Evolutionary conservation across 2,888 invertebrate species (phyloP), one percentile per base, ranked within the genome.

Genomic region (Brachyptera putata): DNA sequence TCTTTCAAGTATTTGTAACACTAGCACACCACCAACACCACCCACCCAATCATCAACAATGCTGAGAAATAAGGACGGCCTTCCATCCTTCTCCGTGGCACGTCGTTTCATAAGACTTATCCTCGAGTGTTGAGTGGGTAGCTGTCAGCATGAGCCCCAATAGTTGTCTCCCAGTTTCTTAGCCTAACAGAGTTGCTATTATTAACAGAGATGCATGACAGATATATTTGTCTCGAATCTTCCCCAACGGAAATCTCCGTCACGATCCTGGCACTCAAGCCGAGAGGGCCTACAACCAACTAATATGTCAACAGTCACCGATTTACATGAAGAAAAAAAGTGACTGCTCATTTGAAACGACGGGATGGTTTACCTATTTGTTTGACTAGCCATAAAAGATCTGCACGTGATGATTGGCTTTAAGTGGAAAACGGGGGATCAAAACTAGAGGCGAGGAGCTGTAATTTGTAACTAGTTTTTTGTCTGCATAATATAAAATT

Each of bases 221-320:
- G 41, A 41, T 41, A 41, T 41, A 41, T 41, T 41, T 41, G 41
- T 21, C 41, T 41, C n/a, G n/a, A n/a, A n/a, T n/a, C n/a, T n/a
- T n/a, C n/a, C n/a, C n/a, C n/a, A n/a, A 16, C 41, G 41, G 41
- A 41, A 41, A 41, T 41, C 16, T 41, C 41, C 41, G 16, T 41
- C 41, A 41, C 14, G 41, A 41, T 21, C 11, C 34, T 9, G 34
- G 34, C 5, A 11, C 11, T n/a, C n/a, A n/a, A n/a, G n/a, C n/a
- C n/a, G n/a, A n/a, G 41, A 41, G 16, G 41, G 41, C 41, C 7
- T 41, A n/a, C n/a, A n/a, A n/a, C n/a, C n/a, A n/a, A n/a, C 41
- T 21, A 2, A 13, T 41, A 41, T 41, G 41, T 41, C 41, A 41
- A 41, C 41, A 41, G 41, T 41, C 41, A 18, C 18, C 41, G n/a